Base-by-base conservation (phyloP, 2,113 vertebrate species). In the Chinchilla lanigera region DNA sequence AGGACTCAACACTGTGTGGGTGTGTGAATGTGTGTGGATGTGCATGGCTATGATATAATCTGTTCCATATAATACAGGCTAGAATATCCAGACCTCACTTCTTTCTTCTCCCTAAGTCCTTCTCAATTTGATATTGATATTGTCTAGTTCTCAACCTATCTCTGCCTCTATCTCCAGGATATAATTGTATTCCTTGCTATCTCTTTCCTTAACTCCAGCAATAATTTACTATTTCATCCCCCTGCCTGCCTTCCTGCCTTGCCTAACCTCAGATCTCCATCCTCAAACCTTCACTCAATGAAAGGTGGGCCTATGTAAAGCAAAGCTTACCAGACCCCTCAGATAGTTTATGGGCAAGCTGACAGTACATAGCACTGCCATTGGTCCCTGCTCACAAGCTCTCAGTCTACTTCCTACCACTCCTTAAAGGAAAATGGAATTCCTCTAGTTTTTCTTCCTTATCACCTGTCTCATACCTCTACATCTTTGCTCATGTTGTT, bases 331-430 rank as follows among this genome's bases (percentile, higher is more conserved):
- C 5, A 22, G 6, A 2, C 2, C 30, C 14, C 41, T 28, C 20
- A 16, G 61, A 14, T 38, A 6, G 71, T 61, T 60, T n/a, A n/a
- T 5, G 1, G 41, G 63, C 44, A 33, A 35, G n/a, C 26, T 77
- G 3, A 16, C 0, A 47, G 84, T 12, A 14, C 28, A 12, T 6
- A 35, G 19, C 4, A 2, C 3, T 38, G 50, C 80, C 56, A 1
- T 92, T 7, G 2, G 14, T 19, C 16, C 5, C n/a, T 26, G 3
- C 85, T 41, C 4, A 10, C 2, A 11, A 7, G 7, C 10, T n/a
- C 38, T 20, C 4, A 20, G 14, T 22, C 10, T 33, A 24, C 13
- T 30, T 67, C 22, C 26, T 24, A 33, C 2, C 4, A 16, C 28
- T 65, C 33, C 44, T 2, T 41, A 0, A 8, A 20, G 50, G 20